Conservation (phyloP, 2,888 invertebrate species). For the Amiota mariae region DNA sequence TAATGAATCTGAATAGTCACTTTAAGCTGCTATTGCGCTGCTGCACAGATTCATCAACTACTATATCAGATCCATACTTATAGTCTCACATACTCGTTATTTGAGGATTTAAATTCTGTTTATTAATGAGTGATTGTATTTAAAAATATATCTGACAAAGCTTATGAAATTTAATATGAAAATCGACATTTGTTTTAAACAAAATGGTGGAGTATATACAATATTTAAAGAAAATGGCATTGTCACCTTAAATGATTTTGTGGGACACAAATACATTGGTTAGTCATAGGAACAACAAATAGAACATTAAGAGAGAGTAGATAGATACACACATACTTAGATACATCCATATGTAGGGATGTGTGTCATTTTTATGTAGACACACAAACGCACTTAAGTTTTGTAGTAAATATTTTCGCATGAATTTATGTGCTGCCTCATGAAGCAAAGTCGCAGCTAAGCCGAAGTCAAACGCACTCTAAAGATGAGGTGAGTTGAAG, state of each 20-base stretch:
- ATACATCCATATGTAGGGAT: constrained; percentile 31
- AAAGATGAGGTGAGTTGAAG: background rate
- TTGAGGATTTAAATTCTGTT: constrained; percentile 7
- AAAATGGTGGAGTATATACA: constrained; percentile 22
- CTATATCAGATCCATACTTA: too few relatives aligned
- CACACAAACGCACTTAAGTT: constrained; percentile 41
- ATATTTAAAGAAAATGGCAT: background rate
- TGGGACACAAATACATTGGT: too few relatives aligned
- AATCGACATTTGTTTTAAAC: constrained; percentile 48
- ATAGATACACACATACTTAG: background rate
- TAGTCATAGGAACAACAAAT: too few relatives aligned
- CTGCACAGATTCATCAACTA: too few relatives aligned
- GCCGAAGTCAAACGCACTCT: background rate
- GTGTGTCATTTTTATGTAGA: constrained; percentile 21
- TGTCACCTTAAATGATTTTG: too few relatives aligned
- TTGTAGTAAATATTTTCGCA: constrained; percentile 28
- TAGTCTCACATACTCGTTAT: too few relatives aligned
- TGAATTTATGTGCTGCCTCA: constrained; percentile 32
- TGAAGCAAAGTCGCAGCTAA: background rate
- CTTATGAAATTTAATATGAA: constrained; percentile 12
- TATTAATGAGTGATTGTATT: background rate
- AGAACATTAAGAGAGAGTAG: background rate
- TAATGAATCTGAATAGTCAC: too few relatives aligned
- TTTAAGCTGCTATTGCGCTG: too few relatives aligned
- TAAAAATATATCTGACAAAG: too few relatives aligned